Conservation (phyloP, 2,888 invertebrate genomes). For the Sinopyrophorus schimmeli region DNA sequence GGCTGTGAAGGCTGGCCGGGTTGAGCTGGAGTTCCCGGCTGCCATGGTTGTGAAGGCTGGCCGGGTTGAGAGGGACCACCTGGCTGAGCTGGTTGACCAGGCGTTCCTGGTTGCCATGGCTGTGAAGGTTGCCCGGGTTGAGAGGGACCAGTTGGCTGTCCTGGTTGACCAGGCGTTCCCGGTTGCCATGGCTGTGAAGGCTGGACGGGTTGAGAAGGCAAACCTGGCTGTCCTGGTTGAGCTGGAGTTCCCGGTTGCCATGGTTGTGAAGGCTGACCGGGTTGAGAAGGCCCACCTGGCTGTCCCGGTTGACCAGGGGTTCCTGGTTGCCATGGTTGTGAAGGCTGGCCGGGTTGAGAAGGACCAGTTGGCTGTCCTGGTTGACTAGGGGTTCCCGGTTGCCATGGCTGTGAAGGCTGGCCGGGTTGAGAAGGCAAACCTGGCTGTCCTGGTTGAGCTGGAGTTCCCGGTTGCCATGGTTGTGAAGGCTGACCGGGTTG, state of each 20-base stretch:
- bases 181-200: conserved; percentile 21
- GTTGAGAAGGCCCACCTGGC: conserved; percentile 16
- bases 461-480: conserved; percentile 23
- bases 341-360: conserved; percentile 25
- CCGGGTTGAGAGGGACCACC: conserved; percentile 22
- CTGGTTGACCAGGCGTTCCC: conserved; percentile 28
- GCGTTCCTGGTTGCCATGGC: conserved; percentile 27
- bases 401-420: conserved; percentile 33
- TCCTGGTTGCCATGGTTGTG: conserved; percentile 18
- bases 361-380: conserved; percentile 32
- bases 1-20: neutral
- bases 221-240: conserved; percentile 30
- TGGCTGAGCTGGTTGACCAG: conserved; percentile 20
- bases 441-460: conserved; percentile 21
- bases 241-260: conserved; percentile 28
- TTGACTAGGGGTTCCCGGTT: conserved; percentile 64
- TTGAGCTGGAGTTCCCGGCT: conserved; percentile 8
- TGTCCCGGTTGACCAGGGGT: conserved; percentile 44
- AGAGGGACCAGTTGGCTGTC: conserved; percentile 20
- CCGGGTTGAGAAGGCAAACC: conserved; percentile 21
- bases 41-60: conserved; percentile 30
- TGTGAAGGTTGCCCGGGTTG: conserved; percentile 30
- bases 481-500: conserved; percentile 30
- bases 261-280: conserved; percentile 27
- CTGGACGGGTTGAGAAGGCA: conserved; percentile 41